Conservation (phyloP, 2,888 invertebrate genomes). For the Argynnis bischoffii region DNA sequence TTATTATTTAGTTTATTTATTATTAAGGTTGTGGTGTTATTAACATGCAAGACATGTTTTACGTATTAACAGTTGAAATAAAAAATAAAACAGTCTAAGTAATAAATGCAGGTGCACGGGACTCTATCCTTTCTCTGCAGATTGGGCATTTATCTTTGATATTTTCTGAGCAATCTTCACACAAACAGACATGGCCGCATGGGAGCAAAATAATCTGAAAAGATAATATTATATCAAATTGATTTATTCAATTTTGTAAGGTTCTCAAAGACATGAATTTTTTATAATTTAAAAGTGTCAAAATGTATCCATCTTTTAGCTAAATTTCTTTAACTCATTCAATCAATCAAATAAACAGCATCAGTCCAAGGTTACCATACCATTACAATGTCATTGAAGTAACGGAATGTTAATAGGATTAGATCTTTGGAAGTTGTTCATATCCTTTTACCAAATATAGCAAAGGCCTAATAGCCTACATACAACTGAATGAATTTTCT, state of each 20-base stretch:
- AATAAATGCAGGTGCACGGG: constrained; percentile 89
- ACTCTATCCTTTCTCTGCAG: constrained; percentile 87
- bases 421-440: too few species aligned
- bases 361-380: too few species aligned
- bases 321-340: too few species aligned
- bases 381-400: too few species aligned
- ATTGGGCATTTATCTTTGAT: constrained; percentile 89
- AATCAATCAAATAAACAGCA: too few species aligned
- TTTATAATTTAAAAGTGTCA: not conserved
- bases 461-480: too few species aligned
- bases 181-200: constrained; percentile 95
- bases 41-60: too few species aligned
- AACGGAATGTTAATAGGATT: too few species aligned
- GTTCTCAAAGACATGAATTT: not conserved
- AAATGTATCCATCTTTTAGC: not conserved
- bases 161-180: constrained; percentile 91
- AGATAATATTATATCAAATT: constrained; percentile 17
- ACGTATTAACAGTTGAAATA: not conserved
- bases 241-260: not conserved
- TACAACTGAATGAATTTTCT: too few species aligned
- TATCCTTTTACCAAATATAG: too few species aligned
- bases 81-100: constrained; percentile 59
- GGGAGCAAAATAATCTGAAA: constrained; percentile 90
- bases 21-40: too few species aligned
- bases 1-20: too few species aligned